phyloP scores from a whole-genome alignment of 2,113 vertebrate genomes.

The Hypocryptadius cinnamomeus region DNA sequence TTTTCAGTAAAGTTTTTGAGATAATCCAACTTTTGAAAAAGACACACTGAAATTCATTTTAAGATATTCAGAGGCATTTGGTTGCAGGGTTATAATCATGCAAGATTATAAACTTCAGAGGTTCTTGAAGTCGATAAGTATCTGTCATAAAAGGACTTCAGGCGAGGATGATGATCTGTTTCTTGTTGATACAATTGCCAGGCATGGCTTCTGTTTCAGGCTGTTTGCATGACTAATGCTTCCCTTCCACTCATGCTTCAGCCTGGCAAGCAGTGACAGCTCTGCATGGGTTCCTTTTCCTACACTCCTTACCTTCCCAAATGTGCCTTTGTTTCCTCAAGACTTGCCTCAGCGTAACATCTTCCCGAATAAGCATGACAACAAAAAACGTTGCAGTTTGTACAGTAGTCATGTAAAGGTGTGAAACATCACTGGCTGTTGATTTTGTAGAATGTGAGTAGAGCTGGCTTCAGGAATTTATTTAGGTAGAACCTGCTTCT shows the following conservation, averaged over 20 bases:
- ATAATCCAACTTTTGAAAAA: background rate
- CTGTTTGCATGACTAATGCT: background rate
- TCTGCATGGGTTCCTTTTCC: background rate
- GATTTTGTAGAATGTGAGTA: background rate
- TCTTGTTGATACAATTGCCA: slow-evolving; percentile 3
- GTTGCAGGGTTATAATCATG: background rate
- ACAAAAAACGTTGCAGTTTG: background rate
- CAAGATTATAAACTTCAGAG: background rate
- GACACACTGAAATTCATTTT: background rate
- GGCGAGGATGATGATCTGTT: background rate
- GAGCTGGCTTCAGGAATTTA: background rate
- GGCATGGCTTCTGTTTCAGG: background rate
- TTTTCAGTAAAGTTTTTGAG: background rate
- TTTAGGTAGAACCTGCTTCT: background rate
- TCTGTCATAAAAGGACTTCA: background rate
- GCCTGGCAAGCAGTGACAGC: background rate
- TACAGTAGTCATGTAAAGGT: background rate
- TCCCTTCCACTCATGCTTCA: background rate
- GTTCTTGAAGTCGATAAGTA: slow-evolving; percentile 1
- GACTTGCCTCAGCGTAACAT: background rate
- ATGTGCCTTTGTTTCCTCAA: background rate
- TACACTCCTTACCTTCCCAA: background rate
- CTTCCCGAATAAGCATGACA: background rate
- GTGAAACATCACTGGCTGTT: background rate
- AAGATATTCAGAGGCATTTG: background rate